Conservation (phyloP, 2,113 vertebrate species). For the Thalassoma bifasciatum region DNA sequence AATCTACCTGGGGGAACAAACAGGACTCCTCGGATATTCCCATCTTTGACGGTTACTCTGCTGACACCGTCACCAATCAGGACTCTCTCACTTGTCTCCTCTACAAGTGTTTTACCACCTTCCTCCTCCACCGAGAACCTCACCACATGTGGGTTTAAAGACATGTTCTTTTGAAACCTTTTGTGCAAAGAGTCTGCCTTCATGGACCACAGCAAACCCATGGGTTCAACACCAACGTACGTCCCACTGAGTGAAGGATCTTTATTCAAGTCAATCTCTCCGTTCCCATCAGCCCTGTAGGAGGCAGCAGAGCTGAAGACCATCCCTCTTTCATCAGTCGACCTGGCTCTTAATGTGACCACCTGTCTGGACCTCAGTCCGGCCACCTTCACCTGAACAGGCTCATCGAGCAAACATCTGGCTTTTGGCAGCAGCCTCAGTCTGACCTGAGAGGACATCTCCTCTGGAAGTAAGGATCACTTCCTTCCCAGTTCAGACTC, state of each 20-base stretch:
- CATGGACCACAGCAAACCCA: slow-evolving; percentile 68
- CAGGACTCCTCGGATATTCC: slow-evolving; percentile 49
- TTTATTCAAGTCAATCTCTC: slow-evolving; percentile 57
- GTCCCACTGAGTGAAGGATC: slow-evolving; percentile 61
- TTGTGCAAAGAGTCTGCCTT: slow-evolving; percentile 16
- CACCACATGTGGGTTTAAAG: slow-evolving; percentile 45
- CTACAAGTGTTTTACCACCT: slow-evolving; percentile 34
- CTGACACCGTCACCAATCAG: slow-evolving; percentile 56
- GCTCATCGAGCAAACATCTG: slow-evolving; percentile 65
- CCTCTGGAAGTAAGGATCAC: background rate
- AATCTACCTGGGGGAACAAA: slow-evolving; percentile 62
- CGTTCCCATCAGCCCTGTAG: slow-evolving; percentile 55
- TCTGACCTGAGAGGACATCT: slow-evolving; percentile 50
- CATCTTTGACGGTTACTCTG: slow-evolving; percentile 29
- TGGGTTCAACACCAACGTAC: slow-evolving; percentile 64
- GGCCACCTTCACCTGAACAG: slow-evolving; percentile 52
- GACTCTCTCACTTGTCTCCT: slow-evolving; percentile 55
- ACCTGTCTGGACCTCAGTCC: slow-evolving; percentile 62
- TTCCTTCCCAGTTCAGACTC: background rate
- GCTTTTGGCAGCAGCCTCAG: slow-evolving; percentile 62
- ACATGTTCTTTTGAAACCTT: slow-evolving; percentile 15
- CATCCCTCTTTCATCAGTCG: slow-evolving; percentile 41
- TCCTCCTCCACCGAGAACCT: slow-evolving; percentile 55
- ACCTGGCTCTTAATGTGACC: slow-evolving; percentile 60
- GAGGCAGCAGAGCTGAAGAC: slow-evolving; percentile 53